Conservation (phyloP, 37 sponge, comb jelly and placozoan species). For the Hormiphora californensis region DNA sequence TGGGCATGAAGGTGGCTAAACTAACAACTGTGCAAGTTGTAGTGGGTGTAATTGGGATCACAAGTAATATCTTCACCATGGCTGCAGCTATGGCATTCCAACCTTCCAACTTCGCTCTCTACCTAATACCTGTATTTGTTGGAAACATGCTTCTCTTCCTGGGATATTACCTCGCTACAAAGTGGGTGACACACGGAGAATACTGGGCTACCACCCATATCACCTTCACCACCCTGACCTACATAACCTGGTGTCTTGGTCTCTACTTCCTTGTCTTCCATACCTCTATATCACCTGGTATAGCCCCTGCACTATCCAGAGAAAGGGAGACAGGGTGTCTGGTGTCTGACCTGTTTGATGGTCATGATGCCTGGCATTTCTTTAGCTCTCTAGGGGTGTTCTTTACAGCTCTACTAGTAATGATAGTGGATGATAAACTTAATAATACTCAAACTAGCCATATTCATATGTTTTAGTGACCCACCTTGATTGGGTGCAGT, state of each 20-base stretch:
- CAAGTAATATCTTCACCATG: background rate
- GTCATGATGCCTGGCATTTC: constrained; percentile 50
- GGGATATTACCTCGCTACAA: background rate
- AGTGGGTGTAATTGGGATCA: background rate
- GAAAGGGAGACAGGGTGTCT: constrained; percentile 21
- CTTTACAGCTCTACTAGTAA: background rate
- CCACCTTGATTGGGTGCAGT: too few relatives aligned
- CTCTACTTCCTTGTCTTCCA: constrained; percentile 36
- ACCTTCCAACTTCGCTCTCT: constrained; percentile 31
- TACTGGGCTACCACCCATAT: background rate
- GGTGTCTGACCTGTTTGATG: constrained; percentile 32
- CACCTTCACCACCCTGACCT: background rate
- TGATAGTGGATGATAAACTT: constrained; percentile 48
- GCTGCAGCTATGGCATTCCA: background rate
- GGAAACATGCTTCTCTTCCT: constrained; percentile 35
- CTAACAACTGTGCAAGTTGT: background rate
- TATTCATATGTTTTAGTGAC: background rate
- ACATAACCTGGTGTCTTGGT: background rate
- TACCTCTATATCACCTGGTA: constrained; percentile 35
- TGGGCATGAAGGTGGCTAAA: background rate
- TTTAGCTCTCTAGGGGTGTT: background rate
- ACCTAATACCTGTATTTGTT: background rate
- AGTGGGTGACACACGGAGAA: background rate
- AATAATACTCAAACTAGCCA: background rate
- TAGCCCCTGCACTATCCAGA: constrained; percentile 27